These are phyloP conservation scores for Drosophila melanogaster DNA, from an alignment of 1,140 invertebrate species.

Conservation along the genomic window DNA sequence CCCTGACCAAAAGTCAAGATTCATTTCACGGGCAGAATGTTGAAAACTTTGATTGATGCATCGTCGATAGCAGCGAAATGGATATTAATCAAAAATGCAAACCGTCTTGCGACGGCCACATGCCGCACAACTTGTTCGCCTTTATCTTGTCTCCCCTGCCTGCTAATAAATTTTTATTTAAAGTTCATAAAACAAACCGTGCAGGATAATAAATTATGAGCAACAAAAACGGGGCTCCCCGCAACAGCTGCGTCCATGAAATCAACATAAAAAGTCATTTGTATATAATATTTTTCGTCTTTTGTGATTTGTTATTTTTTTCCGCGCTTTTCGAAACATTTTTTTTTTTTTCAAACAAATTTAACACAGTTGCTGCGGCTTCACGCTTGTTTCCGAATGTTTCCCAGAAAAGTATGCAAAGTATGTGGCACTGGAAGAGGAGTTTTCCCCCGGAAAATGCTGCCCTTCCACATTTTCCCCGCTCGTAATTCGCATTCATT, in stretches of 20 bases:
- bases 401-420: conserved; percentile 67
- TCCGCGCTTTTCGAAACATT: not conserved
- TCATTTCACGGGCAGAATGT: conserved; percentile 48
- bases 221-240: conserved; percentile 28
- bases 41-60: conserved; percentile 64
- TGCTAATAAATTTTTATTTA: conserved; percentile 75
- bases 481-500: conserved; percentile 69
- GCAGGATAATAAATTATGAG: conserved; percentile 74
- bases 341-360: conserved; percentile 33
- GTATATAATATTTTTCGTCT: conserved; percentile 58
- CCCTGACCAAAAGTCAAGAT: not conserved
- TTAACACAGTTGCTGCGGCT: conserved; percentile 60
- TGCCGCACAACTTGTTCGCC: conserved; percentile 54
- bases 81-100: conserved; percentile 64
- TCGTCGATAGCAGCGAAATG: conserved; percentile 47
- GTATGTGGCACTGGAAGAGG: conserved; percentile 51
- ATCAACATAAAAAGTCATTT: conserved; percentile 82
- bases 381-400: conserved; percentile 65
- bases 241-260: conserved; percentile 76
- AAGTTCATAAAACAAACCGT: conserved; percentile 75
- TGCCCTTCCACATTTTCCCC: not conserved
- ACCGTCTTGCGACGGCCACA: conserved; percentile 55
- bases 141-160: conserved; percentile 39
- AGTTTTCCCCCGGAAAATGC: conserved; percentile 11
- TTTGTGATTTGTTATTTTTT: conserved; percentile 30